Evolutionary conservation across 2,797 vertebrate species (phyloP), one percentile per base, ranked within the genome.

Genomic region (Sebastiscus tertius): DNA sequence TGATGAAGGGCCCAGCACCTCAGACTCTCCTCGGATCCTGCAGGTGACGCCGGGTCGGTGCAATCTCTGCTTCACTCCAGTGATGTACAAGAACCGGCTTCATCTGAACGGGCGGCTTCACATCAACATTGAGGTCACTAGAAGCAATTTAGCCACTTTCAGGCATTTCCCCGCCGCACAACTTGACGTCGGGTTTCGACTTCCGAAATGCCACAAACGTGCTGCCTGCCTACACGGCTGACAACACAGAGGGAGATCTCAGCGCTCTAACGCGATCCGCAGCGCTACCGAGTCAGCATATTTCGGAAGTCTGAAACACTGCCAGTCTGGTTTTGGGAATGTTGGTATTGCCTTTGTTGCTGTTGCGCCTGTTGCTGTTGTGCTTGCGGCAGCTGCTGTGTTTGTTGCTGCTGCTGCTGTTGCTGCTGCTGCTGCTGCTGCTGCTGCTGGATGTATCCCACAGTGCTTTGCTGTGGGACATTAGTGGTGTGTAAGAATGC

Each of bases 271-370:
- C 49, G 6, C 69, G 16, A 74, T 86, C 20, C 54, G 11, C 36
- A 62, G 10, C 8, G 87, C 87, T 87, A 92, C 96, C 96, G 97
- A 29, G 96, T 97, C 83, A 97, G 93, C 95, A 97, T 95, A 89
- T 97, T 97, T 0, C 96, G 87, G 80, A 97, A 94, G 94, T 97
- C 97, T 0, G 96, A 95, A 80, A 96, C 92, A 70, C 91, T 95
- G 91, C 94, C 94, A 59, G 95, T 71, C 82, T 96, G 95, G 88
- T 93, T 93, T 84, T 96, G 96, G 0, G 87, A 59, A 84, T 94
- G 96, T 90, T 93, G 96, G 88, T 93, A 96, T 86, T 97, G 97
- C 82, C 95, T 94, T 80, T 96, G 97, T 0, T 95, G 91, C 62
- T 95, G 90, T 4, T 94, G 88, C 2, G 85, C 95, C 0, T 94